phyloP scores from a whole-genome alignment of 2,797 vertebrate species.

The Chloroceryle amazona region DNA sequence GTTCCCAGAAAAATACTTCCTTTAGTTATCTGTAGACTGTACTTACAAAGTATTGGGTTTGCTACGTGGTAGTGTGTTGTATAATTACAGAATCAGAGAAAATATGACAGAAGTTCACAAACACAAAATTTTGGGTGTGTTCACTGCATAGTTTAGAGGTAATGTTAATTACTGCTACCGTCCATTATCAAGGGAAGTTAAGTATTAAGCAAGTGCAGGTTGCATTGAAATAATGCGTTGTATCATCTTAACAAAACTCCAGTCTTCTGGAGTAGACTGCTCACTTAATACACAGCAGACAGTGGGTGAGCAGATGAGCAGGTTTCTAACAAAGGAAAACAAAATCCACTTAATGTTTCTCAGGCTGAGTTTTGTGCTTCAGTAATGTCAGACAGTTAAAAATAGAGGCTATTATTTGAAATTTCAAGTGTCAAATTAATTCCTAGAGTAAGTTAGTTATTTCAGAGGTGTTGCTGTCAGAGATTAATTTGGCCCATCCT shows the following conservation, averaged over 20 bases:
- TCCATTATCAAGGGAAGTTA: neutral
- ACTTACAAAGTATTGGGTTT: neutral
- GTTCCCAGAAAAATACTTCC: neutral
- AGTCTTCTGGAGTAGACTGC: neutral
- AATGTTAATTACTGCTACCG: neutral
- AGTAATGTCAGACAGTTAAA: slow-evolving; percentile 27
- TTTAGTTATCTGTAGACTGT: neutral
- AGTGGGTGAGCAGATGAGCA: neutral
- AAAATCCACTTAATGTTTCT: slow-evolving; percentile 43
- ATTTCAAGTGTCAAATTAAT: slow-evolving; percentile 4
- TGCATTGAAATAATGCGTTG: neutral
- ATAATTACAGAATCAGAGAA: neutral
- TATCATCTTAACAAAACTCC: neutral
- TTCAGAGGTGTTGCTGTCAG: slow-evolving; percentile 30
- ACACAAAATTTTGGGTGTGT: neutral
- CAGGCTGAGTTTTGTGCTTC: neutral
- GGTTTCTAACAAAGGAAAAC: slow-evolving; percentile 5
- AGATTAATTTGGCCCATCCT: slow-evolving; percentile 37
- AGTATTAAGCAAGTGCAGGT: neutral
- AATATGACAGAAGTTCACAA: neutral
- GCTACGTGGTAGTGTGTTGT: neutral
- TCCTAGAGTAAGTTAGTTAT: slow-evolving; percentile 21
- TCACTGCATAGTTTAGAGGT: neutral
- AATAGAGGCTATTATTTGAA: slow-evolving; percentile 53
- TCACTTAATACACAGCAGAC: neutral